Percentiles rank a stretch among this genome's conserved stretches.
These are phyloP conservation scores for Plagodis dolabraria DNA, from an alignment of 2,888 invertebrate genomes.

Conservation along the genomic window DNA sequence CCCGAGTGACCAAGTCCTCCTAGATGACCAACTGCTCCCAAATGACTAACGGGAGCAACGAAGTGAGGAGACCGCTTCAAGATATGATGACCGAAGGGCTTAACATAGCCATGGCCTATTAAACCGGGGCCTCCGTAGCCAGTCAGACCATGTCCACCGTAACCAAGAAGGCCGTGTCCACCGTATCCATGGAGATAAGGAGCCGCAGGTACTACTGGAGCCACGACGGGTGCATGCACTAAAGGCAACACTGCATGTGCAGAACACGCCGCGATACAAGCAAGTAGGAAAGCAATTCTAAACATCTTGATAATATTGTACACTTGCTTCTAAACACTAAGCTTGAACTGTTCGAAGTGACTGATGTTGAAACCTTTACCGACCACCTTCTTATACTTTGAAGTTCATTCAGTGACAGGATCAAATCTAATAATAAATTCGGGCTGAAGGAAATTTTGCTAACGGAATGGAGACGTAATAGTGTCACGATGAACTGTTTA, in stretches of 20 bases:
- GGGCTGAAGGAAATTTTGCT: conserved; percentile 31
- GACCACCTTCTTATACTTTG: conserved; percentile 66
- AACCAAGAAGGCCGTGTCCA: conserved; percentile 27
- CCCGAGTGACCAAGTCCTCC: conserved; percentile 25
- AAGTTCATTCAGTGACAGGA: conserved; percentile 68
- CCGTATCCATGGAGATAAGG: conserved; percentile 38
- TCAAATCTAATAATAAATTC: conserved; percentile 62
- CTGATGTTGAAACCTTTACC: conserved; percentile 48
- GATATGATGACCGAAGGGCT: conserved; percentile 57
- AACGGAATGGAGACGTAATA: too few species aligned
- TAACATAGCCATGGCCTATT: conserved; percentile 40
- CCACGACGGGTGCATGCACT: conserved; percentile 54
- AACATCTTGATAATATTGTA: conserved; percentile 54
- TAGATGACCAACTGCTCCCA: conserved; percentile 43
- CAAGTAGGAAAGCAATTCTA: conserved; percentile 50
- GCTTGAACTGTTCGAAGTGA: conserved; percentile 42
- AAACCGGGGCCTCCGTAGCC: conserved; percentile 28
- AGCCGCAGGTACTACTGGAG: conserved; percentile 39
- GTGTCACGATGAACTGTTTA: too few species aligned
- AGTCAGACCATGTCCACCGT: conserved; percentile 26
- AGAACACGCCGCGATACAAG: conserved; percentile 55
- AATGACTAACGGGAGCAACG: conserved; percentile 41
- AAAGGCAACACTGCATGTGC: conserved; percentile 61
- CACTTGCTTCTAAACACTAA: conserved; percentile 15
- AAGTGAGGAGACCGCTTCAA: conserved; percentile 67